Base-by-base conservation (phyloP, 2,113 vertebrate species). In the Apeltes quadracus region DNA sequence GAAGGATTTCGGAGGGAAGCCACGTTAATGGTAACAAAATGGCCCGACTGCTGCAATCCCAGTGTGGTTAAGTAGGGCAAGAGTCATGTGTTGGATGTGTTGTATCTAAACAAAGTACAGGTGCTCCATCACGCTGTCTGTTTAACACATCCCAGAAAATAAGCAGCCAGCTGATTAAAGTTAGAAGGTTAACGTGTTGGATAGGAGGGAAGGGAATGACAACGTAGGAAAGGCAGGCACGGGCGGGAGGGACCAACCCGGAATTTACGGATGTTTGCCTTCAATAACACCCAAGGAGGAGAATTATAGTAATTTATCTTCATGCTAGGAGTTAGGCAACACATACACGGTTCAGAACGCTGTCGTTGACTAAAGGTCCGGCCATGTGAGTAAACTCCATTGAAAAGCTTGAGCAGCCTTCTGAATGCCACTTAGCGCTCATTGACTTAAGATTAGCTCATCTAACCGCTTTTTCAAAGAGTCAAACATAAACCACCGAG, bases 401-500 rank as follows among this genome's bases (percentile, higher is more conserved):
- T 51, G 10, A 22, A 23, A 51, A 51, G 48, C n/a, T 51, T 51
- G n/a, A 51, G 48, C 10, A 46, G 20, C 10, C 44, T 34, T 34
- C 32, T 34, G n/a, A 10, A 48, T 3, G 20, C 46, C 12, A 22
- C 18, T 12, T 51, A 43, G 41, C 15, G 4, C 15, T 8, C 18
- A 5, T 13, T 18, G 10, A 36, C 20, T 22, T 48, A 22, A 14
- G 38, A 14, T 23, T 23, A 1, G 5, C 38, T 5, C 38, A 11
- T 51, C 12, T 13, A 27, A 27, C n/a, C 7, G 5, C 20, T 38
- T 3, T 38, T 3, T 66, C 5, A 1, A 64, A 53, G 15, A 3
- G 14, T 64, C 61, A 50, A 64, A n/a, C 32, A 50, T 12, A 62
- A 62, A 46, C 41, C 5, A 27, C 43, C 61, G 29, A 27, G 20